Evolutionary conservation across 23 tunicate species (phyloP).

Genomic region (Botrylloides violaceus): DNA sequence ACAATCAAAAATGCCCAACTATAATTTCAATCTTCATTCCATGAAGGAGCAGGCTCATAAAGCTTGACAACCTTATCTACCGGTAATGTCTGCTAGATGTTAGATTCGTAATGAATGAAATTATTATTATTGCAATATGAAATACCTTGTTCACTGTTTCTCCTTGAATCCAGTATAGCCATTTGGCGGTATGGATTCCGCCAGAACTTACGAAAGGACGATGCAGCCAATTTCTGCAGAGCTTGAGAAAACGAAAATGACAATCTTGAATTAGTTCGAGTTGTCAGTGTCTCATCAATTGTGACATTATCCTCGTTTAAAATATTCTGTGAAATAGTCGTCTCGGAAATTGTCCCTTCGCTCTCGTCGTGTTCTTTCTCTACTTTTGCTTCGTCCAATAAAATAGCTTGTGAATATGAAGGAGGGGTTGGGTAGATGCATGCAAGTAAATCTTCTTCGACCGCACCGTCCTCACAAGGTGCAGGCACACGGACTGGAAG

Average conservation of each 20-base stretch:
- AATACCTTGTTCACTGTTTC: background rate
- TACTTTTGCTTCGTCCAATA: background rate
- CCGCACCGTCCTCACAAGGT: constrained; percentile 42
- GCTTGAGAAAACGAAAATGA: background rate
- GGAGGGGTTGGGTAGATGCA: constrained; percentile 87
- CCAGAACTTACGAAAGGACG: background rate
- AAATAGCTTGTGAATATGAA: constrained; percentile 31
- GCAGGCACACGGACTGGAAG: constrained; percentile 73
- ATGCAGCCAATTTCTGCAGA: background rate
- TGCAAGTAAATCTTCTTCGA: constrained; percentile 50
- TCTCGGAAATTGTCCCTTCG: background rate
- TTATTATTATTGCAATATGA: no score
- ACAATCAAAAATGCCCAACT: no score
- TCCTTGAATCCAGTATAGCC: background rate
- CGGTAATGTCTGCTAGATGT: no score
- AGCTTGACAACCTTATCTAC: no score
- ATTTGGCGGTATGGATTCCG: constrained; percentile 11
- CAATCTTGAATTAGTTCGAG: background rate
- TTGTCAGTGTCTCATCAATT: background rate
- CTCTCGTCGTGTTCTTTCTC: background rate
- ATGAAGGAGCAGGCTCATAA: no score
- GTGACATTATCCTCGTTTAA: background rate
- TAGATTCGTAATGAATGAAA: no score
- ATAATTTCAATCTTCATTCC: no score
- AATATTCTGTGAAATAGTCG: background rate